Evolutionary conservation across 2,888 invertebrate species (phyloP).

Genomic region (Brachypterus glaber): DNA sequence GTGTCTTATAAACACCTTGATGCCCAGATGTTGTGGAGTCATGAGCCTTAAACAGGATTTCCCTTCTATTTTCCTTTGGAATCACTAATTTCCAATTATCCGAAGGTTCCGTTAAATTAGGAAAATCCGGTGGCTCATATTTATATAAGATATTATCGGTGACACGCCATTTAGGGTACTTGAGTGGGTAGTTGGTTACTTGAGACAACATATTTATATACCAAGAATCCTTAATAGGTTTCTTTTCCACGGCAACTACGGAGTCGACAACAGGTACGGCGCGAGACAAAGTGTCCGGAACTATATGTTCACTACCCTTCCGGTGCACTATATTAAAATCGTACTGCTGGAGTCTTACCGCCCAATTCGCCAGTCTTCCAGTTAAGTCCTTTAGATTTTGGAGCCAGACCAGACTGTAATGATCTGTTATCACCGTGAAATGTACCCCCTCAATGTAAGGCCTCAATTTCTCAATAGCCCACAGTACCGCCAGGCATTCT

Average conservation of each 20-base stretch:
- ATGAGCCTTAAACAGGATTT: constrained; percentile 5
- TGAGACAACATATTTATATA: constrained; percentile 6
- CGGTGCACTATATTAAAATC: constrained; percentile 13
- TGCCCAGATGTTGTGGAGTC: constrained; percentile 6
- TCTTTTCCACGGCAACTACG: neutral
- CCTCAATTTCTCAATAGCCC: constrained; percentile 12
- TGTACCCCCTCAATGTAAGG: constrained; percentile 13
- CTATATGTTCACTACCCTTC: constrained; percentile 8
- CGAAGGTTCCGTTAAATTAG: neutral
- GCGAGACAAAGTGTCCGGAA: constrained; percentile 5
- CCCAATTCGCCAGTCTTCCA: constrained; percentile 13
- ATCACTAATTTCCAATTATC: constrained; percentile 4
- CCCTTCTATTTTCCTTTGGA: neutral
- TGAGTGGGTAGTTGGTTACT: constrained; percentile 7
- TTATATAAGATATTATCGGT: constrained; percentile 8
- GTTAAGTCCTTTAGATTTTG: constrained; percentile 9
- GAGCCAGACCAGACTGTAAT: constrained; percentile 13
- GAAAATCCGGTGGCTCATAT: constrained; percentile 5
- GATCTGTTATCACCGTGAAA: constrained; percentile 15
- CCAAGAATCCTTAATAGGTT: constrained; percentile 6
- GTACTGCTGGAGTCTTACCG: constrained; percentile 9
- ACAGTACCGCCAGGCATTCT: constrained; percentile 16
- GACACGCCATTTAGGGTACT: constrained; percentile 9
- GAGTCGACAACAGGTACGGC: constrained; percentile 6
- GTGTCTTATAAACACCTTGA: constrained; percentile 6